Conservation (phyloP, 2,113 vertebrate genomes). For the Lycaon pictus region DNA sequence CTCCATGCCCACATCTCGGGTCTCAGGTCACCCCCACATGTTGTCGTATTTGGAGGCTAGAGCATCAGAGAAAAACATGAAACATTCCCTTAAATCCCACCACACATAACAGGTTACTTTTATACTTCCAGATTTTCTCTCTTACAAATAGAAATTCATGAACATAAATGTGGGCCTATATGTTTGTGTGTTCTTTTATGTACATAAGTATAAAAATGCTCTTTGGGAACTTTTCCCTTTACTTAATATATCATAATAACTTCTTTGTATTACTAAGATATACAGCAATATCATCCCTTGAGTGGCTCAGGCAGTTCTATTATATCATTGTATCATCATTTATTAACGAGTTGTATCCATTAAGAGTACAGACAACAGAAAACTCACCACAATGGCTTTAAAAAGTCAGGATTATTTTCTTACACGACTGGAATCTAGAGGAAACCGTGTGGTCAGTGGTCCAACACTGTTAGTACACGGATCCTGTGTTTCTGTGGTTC, state of each 20-base stretch:
- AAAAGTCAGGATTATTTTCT: neutral
- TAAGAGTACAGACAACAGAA: neutral
- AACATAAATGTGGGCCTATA: neutral
- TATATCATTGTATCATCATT: neutral
- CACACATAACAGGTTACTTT: rapidly evolving
- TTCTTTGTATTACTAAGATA: neutral
- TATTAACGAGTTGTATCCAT: neutral
- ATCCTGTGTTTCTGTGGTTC: neutral
- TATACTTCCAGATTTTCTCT: neutral
- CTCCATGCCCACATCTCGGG: neutral
- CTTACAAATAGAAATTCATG: neutral
- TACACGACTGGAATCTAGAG: neutral
- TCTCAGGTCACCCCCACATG: neutral
- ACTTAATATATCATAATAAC: neutral
- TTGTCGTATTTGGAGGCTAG: neutral
- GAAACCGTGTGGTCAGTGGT: neutral
- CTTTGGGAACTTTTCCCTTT: neutral
- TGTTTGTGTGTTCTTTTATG: neutral
- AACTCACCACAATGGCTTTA: neutral
- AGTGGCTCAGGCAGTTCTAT: neutral
- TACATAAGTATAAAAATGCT: neutral
- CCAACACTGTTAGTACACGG: neutral
- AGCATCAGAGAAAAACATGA: neutral
- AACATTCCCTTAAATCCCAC: neutral
- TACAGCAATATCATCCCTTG: neutral